Evolutionary conservation across 2,797 vertebrate species (phyloP), one percentile per base, ranked within the genome.

Genomic region (Euphonia xanthogaster): DNA sequence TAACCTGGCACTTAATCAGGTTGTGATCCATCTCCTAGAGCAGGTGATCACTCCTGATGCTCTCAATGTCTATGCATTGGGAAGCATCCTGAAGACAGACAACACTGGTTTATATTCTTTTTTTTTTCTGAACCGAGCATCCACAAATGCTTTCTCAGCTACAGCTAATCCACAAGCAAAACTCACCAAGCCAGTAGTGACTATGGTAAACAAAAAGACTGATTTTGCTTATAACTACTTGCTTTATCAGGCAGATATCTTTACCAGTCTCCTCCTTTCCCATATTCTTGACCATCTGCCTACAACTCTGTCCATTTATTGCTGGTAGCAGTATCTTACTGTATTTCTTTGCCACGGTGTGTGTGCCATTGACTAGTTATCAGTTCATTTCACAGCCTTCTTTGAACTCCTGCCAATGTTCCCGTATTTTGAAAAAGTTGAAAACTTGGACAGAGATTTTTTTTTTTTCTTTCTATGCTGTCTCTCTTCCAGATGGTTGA

Each of bases 341-440:
- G 37, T 20, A 76, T 76, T 91, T 81, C 67, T 79, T 45, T 78
- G 63, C 61, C 67, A 71, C 7, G 7, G 45, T 47, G 17, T 60
- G 14, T 27, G 60, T 76, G 87, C 42, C 85, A 79, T 48, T 75
- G 47, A 81, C 73, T 91, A 73, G 48, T 88, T 81, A 94, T 73
- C 82, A 80, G 88, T 71, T 88, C 75, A 92, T 89, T 97, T 96
- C 80, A 92, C 93, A 92, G 92, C 74, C 88, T 79, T 76, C 53
- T 65, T 37, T 92, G 80, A 91, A 71, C 71, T 80, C 37, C 57
- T 93, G 92, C 84, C 88, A 93, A 83, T 13, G 33, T 87, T 88
- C 78, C 35, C 75, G 51, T 13, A 80, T 95, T 89, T 89, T 83
- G 47, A 35, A 80, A 90, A 91, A 96, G 37, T 62, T 89, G 78